phyloP scores from a whole-genome alignment of 2,797 vertebrate species.

The Crenichthys baileyi region DNA sequence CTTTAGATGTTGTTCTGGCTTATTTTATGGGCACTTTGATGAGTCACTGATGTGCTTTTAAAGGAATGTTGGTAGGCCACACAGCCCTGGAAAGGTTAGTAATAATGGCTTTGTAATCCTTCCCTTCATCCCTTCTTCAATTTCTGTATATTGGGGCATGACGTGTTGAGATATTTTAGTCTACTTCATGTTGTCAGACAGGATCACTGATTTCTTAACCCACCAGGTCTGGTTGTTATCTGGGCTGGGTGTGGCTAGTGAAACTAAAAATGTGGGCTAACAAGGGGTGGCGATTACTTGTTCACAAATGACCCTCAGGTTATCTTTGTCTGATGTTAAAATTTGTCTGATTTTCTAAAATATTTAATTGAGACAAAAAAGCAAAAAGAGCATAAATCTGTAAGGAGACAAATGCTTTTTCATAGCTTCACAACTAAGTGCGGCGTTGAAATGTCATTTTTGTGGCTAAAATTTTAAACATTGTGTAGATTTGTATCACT shows the following conservation, averaged over 20 bases:
- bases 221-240: not conserved
- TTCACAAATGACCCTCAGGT: not conserved
- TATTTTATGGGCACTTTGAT: not conserved
- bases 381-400: not conserved
- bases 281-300: not conserved
- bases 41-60: not conserved
- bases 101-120: not conserved
- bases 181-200: not conserved
- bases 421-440: not conserved
- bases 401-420: not conserved
- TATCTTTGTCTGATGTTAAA: not conserved
- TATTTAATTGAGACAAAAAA: not conserved
- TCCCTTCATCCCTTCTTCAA: not conserved
- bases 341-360: not conserved
- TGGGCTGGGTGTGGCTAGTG: not conserved
- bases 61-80: not conserved
- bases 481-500: not conserved
- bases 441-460: not conserved
- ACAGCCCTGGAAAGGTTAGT: not conserved
- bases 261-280: not conserved
- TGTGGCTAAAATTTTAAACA: not conserved
- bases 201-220: not conserved
- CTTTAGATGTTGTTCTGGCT: not conserved
- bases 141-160: not conserved
- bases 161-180: not conserved